These are phyloP conservation scores for Watersipora subatra DNA, from an alignment of 1,140 invertebrate genomes.

Conservation along the genomic window DNA sequence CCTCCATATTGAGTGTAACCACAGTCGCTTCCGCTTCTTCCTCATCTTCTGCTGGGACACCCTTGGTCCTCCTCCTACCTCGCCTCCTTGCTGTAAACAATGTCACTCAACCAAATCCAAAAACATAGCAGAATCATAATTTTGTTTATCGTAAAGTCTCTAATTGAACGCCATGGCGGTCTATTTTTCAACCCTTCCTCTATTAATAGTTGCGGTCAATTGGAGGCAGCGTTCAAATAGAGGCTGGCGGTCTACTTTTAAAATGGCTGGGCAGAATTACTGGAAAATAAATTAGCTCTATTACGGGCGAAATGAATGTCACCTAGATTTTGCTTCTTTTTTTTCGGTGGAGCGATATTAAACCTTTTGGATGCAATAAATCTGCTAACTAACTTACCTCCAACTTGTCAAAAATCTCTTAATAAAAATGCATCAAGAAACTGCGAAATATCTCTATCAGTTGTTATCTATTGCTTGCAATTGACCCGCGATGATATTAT, in stretches of 20 bases:
- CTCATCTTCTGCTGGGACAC: neutral
- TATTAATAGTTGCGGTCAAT: neutral
- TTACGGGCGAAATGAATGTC: too few relatives aligned
- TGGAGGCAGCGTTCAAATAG: neutral
- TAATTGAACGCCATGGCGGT: neutral
- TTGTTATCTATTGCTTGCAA: too few relatives aligned
- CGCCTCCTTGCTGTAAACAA: neutral
- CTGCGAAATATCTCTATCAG: too few relatives aligned
- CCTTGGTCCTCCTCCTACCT: neutral
- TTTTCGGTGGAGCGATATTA: too few relatives aligned
- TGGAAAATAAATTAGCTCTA: too few relatives aligned
- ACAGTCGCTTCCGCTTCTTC: neutral
- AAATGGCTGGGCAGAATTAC: neutral
- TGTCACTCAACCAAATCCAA: too few relatives aligned
- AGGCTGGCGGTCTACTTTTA: neutral
- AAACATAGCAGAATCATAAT: neutral
- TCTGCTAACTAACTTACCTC: too few relatives aligned
- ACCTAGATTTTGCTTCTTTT: too few relatives aligned
- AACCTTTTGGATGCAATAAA: too few relatives aligned
- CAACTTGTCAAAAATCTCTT: too few relatives aligned
- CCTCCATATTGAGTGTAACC: neutral
- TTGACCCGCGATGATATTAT: too few relatives aligned
- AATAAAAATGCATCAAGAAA: too few relatives aligned
- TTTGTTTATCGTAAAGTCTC: neutral
- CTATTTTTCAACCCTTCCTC: neutral